Evolutionary conservation across 2,888 invertebrate genomes (phyloP), one percentile per base, ranked within the genome.

Genomic region (Suillia variegata): DNA sequence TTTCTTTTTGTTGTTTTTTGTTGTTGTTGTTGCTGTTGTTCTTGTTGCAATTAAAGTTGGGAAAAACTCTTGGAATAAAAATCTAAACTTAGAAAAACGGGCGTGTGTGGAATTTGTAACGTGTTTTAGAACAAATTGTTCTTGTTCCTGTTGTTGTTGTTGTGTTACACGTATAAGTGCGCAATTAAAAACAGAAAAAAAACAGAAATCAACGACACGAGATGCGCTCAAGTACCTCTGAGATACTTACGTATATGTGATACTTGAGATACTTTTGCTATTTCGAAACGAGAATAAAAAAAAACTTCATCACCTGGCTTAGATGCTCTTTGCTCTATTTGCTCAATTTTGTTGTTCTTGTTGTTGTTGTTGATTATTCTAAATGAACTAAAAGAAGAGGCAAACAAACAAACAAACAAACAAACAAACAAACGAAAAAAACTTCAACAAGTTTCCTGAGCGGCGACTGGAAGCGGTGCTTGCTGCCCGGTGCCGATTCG

Each of bases 391-490:
- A n/a, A n/a, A n/a, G n/a, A 12, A 31, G 31, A 6, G 31, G 31
- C 18, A n/a, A 45, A 5, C 20, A 18, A n/a, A n/a, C n/a, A n/a
- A n/a, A n/a, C n/a, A n/a, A n/a, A n/a, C n/a, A n/a, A n/a, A n/a
- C n/a, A n/a, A n/a, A n/a, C n/a, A n/a, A n/a, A n/a, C n/a, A n/a
- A n/a, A n/a, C n/a, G n/a, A n/a, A n/a, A n/a, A n/a, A n/a, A n/a
- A 10, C 24, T 50, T 26, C 50, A 50, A 50, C 50, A 50, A 50
- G 50, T 50, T 50, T 50, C 50, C 13, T 13, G 24, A 5, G 18
- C 45, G 15, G 38, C 20, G 45, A 17, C 17, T 45, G 45, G 45
- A 45, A 45, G 45, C n/a, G n/a, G n/a, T 8, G 3, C 45, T 26
- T 13, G 38, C 38, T 4, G 38, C 45, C 6, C 48, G n/a, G n/a